Percentiles rank a stretch among this genome's conserved stretches.
These are phyloP conservation scores for Asteroscopus sphinx DNA, from an alignment of 2,888 invertebrate genomes.

Conservation along the genomic window DNA sequence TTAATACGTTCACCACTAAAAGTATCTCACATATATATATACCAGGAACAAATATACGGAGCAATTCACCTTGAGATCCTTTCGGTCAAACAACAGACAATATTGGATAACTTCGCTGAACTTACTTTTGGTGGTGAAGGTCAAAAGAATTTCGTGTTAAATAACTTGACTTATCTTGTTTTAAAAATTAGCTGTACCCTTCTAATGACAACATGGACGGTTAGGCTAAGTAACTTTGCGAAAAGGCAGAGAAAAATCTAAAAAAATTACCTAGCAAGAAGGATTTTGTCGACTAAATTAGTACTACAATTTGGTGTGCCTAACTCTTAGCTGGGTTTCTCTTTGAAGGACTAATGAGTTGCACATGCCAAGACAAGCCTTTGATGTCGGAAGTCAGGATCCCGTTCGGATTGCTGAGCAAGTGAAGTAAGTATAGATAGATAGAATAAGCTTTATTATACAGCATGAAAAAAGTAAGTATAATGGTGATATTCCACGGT, in stretches of 20 bases:
- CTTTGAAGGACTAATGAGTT: too few relatives aligned
- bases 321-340: too few relatives aligned
- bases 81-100: conserved; percentile 1
- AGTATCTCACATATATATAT: not conserved
- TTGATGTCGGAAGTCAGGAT: too few relatives aligned
- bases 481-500: too few relatives aligned
- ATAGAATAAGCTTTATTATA: too few relatives aligned
- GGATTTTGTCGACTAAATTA: too few relatives aligned
- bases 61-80: conserved; percentile 29
- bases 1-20: not conserved
- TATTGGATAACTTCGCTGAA: conserved; percentile 21
- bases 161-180: not conserved
- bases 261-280: not conserved
- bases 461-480: too few relatives aligned
- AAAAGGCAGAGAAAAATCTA: not conserved
- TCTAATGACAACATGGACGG: not conserved
- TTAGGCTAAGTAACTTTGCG: conserved; percentile 5
- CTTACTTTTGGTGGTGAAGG: conserved; percentile 1
- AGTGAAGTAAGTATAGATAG: too few relatives aligned
- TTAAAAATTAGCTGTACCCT: not conserved
- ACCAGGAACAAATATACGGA: conserved; percentile 13
- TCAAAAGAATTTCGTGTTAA: not conserved
- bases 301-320: not conserved
- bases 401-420: too few relatives aligned
- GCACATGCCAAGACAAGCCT: too few relatives aligned